These are phyloP conservation scores for Bradypus variegatus DNA, from an alignment of 2,797 vertebrate genomes.

Conservation along the genomic window DNA sequence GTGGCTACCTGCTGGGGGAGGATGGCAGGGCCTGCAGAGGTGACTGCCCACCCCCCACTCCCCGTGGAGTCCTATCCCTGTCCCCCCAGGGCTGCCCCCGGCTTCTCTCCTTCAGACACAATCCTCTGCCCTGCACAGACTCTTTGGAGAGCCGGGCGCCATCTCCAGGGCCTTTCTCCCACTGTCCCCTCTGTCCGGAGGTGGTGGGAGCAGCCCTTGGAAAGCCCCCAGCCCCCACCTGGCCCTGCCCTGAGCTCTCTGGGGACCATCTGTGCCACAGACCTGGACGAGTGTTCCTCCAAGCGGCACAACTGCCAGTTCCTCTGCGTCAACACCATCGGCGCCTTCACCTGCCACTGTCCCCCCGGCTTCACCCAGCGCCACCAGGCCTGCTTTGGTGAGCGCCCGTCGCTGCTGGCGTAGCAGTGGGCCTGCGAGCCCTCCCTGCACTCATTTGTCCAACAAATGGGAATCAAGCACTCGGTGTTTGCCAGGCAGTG, in stretches of 20 bases:
- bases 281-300: constrained; percentile 82
- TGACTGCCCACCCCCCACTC: constrained; percentile 42
- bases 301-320: constrained; percentile 87
- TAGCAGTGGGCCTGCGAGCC: rapidly evolving
- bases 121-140: not conserved
- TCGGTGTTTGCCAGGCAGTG: rapidly evolving
- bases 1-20: constrained; percentile 88
- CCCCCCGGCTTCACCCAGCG: constrained; percentile 82
- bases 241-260: not conserved
- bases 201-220: not conserved
- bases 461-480: not conserved
- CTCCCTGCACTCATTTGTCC: not conserved
- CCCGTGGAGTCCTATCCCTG: not conserved
- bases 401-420: constrained; percentile 27
- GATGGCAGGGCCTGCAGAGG: constrained; percentile 95
- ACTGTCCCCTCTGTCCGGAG: not conserved
- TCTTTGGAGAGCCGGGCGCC: not conserved
- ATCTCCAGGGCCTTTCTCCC: not conserved
- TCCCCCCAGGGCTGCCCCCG: not conserved
- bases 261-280: constrained; percentile 53
- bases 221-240: not conserved
- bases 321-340: constrained; percentile 80
- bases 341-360: constrained; percentile 82
- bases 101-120: too few species aligned
- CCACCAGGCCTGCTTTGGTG: constrained; percentile 81